Evolutionary conservation across 2,797 vertebrate genomes (phyloP), one percentile per base, ranked within the genome.

Genomic region (Agapornis canus): DNA sequence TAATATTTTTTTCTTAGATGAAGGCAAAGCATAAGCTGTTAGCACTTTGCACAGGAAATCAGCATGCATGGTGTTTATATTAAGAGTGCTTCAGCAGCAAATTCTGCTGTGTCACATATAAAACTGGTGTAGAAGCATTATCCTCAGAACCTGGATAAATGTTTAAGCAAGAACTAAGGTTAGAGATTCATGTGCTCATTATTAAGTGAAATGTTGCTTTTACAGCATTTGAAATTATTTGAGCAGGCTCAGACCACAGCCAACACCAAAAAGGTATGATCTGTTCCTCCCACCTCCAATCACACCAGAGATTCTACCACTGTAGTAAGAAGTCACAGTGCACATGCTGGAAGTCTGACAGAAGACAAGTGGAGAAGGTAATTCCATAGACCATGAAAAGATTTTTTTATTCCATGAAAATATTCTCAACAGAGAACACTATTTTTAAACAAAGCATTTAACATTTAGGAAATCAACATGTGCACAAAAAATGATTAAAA

Each of bases 341-440:
- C 52, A 73, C 72, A 14, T 3, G 13, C 10, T 82, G 39, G 5
- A 64, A 32, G 20, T 16, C 37, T 37, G 84, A 97, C 75, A 97
- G 10, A 96, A 92, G 32, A 98, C 81, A 96, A 97, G 69, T 12
- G 42, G 88, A 75, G 86, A 94, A 96, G 89, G 79, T 91, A 96
- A 47, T 69, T 86, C 72, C 52, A 92, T 92, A 94, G 93, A 94
- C 96, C 97, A 97, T 97, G 97, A 98, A 97, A 98, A 97, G 97
- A 93, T 95, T 95, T 82, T 98, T 98, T 97, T 96, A 99, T 99
- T 99, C 98, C 98, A 98, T 98, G 98, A 98, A 99, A 99, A 99
- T 98, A 98, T 98, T 98, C 98, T 98, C 98, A 98, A 97, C 97
- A 98, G 97, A 98, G 98, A 98, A 97, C 96, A 96, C 98, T 96